Evolutionary conservation across 2,888 invertebrate genomes (phyloP), one percentile per base, ranked within the genome.

Genomic region (Tenthredo livida): DNA sequence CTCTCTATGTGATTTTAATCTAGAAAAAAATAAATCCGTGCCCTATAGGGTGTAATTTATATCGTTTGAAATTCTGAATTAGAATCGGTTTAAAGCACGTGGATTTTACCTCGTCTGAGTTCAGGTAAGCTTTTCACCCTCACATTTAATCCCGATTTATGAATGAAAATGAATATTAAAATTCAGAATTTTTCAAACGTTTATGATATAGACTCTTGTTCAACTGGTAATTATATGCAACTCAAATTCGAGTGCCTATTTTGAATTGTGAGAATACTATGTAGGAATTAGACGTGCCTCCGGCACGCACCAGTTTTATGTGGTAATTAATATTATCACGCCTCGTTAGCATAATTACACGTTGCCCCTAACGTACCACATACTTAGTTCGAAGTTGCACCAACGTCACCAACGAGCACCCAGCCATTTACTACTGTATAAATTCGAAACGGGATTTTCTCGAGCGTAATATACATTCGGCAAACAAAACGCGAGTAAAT

Each of bases 321-420:
- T 33, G n/a, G 61, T 80, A 80, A 80, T 80, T 80, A 61, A 80
- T 80, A 80, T 80, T 15, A 80, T 80, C 80, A 80, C 58, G 80
- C 43, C 80, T 80, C 80, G 80, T 80, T 80, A 80, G 65, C 80
- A 65, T 80, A 80, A 80, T 80, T 65, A 80, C 58, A 65, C 43
- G 77, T 77, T 77, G 40, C 29, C 77, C 54, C 54, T 50, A 77
- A 43, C 73, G 43, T 47, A n/a, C 21, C 73, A 37, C 70, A 72
- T 77, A 54, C 50, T n/a, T 54, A 40, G 77, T 73, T 73, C 43
- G 54, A 33, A 54, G 77, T 77, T 77, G 77, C 54, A 54, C 50
- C 50, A 54, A 77, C 54, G 77, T 50, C 73, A 73, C 43, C 40
- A 73, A 43, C 17, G 21, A 4, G 47, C 12, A 43, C 73, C 21